Base-by-base conservation (phyloP, 1,140 invertebrate species). In the Zophobas atratus region DNA sequence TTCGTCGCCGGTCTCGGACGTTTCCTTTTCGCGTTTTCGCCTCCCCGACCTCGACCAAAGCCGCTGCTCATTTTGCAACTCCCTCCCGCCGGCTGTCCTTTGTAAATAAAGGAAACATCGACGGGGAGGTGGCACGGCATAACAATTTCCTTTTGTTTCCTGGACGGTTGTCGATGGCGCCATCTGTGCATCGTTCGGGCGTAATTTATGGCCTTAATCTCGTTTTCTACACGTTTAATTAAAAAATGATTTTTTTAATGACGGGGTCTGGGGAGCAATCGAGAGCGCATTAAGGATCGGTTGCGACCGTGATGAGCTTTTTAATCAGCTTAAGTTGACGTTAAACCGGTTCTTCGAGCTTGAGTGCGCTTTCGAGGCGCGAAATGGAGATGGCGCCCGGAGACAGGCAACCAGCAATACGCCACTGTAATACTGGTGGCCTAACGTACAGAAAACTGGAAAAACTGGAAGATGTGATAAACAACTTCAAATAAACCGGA, bases 81-180 rank as follows among this genome's bases (percentile, higher is more conserved):
- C 43, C 43, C 43, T 8, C 3, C 3, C 3, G 43, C 43, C 3
- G 8, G 3, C 43, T 20, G 20, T 20, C 3, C 43, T 4, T 4
- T 46, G 43, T 46, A 46, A 46, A 46, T 46, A 46, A 46, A 46
- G 43, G 43, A 46, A 46, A 46, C 43, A 46, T 46, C 8, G 43
- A 46, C 43, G 43, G 8, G 43, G 43, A 46, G 43, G 3, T 46
- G 43, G 43, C 8, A 46, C 43, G 43, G 43, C 8, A 46, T 8
- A 46, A 46, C 43, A 46, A 46, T 46, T 46, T 46, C 43, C 43
- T 46, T 46, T 46, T 46, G 43, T 46, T 46, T 46, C 43, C 3
- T 3, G 43, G 8, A 46, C 3, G 43, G 43, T 8, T 3, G 3
- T 8, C 3, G 3, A 8, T 46, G 43, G 43, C 43, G 43, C 43